phyloP scores from a whole-genome alignment of 2,888 invertebrate genomes.

The Ligdia adustata region DNA sequence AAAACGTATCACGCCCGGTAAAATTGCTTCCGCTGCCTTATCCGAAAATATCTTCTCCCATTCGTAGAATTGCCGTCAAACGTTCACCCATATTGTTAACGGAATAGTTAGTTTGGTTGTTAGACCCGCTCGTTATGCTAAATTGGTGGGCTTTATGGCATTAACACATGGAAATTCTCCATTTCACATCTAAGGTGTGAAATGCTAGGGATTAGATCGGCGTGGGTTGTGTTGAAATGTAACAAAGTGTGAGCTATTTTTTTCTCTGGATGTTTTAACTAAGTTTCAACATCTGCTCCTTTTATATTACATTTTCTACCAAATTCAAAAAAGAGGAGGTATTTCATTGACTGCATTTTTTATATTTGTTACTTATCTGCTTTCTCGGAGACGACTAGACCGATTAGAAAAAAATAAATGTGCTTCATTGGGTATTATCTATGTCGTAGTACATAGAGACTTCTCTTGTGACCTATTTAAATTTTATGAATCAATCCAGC shows the following conservation, averaged over 20 bases:
- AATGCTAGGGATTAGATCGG: background rate
- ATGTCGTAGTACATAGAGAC: too few species aligned
- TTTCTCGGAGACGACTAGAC: too few species aligned
- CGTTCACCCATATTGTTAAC: constrained; percentile 13
- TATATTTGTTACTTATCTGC: too few species aligned
- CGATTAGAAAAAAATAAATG: too few species aligned
- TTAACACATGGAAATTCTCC: constrained; percentile 32
- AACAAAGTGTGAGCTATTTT: background rate
- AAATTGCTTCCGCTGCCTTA: constrained; percentile 3
- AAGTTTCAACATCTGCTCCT: too few species aligned
- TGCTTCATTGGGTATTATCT: too few species aligned
- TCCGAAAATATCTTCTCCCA: constrained; percentile 8
- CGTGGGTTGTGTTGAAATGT: background rate
- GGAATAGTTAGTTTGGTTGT: constrained; percentile 35
- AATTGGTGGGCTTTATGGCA: constrained; percentile 27
- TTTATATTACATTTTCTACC: too few species aligned
- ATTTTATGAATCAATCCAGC: too few species aligned
- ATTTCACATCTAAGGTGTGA: constrained; percentile 6
- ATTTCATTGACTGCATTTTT: too few species aligned
- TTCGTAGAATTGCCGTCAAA: constrained; percentile 13
- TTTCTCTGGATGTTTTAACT: background rate
- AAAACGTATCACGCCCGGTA: background rate
- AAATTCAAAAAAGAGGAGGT: too few species aligned
- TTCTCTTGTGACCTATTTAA: too few species aligned
- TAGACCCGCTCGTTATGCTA: constrained; percentile 29